phyloP scores from a whole-genome alignment of 2,113 vertebrate genomes.

The Helogale parvula region DNA sequence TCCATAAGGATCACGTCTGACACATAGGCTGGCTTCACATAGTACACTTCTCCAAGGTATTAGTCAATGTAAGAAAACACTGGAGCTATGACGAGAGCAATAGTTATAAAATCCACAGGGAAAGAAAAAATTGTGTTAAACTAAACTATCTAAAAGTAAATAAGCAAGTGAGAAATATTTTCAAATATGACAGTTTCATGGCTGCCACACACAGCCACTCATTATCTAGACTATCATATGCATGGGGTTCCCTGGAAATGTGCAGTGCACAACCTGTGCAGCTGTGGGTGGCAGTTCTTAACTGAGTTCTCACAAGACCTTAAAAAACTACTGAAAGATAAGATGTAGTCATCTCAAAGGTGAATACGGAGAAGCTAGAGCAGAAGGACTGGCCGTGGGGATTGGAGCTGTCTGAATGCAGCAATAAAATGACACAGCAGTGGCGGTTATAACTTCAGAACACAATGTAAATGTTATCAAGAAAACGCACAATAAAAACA shows the following conservation, averaged over 20 bases:
- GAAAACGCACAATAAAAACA: neutral
- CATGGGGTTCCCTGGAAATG: neutral
- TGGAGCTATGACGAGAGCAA: neutral
- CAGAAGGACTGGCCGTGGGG: neutral
- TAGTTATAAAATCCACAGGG: neutral
- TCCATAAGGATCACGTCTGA: neutral
- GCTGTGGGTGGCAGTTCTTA: neutral
- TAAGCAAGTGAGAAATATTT: neutral
- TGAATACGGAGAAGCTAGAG: neutral
- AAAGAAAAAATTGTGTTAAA: neutral
- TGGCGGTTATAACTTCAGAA: neutral
- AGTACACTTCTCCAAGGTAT: neutral
- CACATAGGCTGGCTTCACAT: neutral
- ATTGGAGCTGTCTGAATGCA: neutral
- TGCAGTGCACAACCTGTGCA: neutral
- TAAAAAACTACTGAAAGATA: neutral
- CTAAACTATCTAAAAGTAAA: neutral
- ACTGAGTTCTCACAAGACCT: neutral
- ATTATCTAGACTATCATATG: neutral
- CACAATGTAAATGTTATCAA: neutral
- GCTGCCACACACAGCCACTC: neutral
- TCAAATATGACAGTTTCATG: neutral
- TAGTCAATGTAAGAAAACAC: neutral
- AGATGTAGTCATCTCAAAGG: neutral
- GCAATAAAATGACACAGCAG: neutral